A percentile compares a stretch with the other conserved stretches of the same genome.
Evolutionary conservation across 92 coral and sea anemone genomes (phyloP).

Genomic region (Isaurus tuberculatus): DNA sequence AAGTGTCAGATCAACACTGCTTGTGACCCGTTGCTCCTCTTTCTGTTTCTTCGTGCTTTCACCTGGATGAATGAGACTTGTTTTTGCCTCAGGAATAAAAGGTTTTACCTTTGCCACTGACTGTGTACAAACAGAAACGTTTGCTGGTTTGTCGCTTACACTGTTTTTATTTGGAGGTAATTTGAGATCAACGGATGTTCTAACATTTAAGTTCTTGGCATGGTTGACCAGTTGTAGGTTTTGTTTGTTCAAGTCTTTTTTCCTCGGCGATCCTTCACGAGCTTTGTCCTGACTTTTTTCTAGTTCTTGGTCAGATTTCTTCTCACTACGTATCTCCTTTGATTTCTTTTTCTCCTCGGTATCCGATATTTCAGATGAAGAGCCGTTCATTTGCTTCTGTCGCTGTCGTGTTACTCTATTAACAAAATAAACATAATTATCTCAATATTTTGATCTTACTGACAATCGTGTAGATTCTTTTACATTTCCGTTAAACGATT

Average conservation of each 20-base stretch:
- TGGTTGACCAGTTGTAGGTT: neutral
- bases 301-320: slow-evolving; percentile 13
- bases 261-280: neutral
- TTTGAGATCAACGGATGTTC: neutral
- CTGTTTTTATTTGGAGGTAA: neutral
- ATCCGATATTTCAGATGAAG: slow-evolving; percentile 4
- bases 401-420: slow-evolving; percentile 31
- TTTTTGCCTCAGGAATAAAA: slow-evolving; percentile 4
- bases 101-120: slow-evolving; percentile 33
- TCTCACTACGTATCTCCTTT: neutral
- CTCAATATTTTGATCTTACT: no score
- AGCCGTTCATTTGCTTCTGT: slow-evolving; percentile 14
- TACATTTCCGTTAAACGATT: no score
- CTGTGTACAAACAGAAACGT: slow-evolving; percentile 25
- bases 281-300: slow-evolving; percentile 21
- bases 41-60: neutral
- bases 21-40: slow-evolving; percentile 4
- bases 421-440: neutral
- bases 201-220: slow-evolving; percentile 12
- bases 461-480: no score
- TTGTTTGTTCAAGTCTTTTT: slow-evolving; percentile 2
- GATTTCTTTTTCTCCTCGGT: slow-evolving; percentile 34
- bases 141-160: neutral
- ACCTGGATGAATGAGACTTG: slow-evolving; percentile 14
- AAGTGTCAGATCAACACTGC: slow-evolving; percentile 24